Base-by-base conservation (phyloP, 1,140 invertebrate species). In the Melanaphis sacchari region DNA sequence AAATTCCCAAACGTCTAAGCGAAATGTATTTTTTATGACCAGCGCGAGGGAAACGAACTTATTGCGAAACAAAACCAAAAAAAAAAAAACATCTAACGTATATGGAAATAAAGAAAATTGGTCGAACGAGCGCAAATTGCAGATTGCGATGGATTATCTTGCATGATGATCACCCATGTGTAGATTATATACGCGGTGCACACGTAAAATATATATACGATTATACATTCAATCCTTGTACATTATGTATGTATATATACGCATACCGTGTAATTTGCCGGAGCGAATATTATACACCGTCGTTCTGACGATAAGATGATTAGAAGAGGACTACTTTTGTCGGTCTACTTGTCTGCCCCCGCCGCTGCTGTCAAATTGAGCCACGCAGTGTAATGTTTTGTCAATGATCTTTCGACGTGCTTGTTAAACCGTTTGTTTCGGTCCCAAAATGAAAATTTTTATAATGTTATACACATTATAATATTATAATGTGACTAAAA, bases 401-500 rank as follows among this genome's bases (percentile, higher is more conserved):
- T 91, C 90, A 91, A 91, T 81, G 90, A 43, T 91, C 90, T 91
- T 91, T 91, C 90, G 90, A 76, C 41, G 90, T 91, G 90, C 90
- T 91, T 91, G 90, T 90, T 90, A 90, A 88, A 31, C 88, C 52
- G 88, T 90, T 90, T 40, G 88, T 90, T 90, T 90, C 88, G 88
- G 66, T 76, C n/a, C 31, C 7, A 36, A 89, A 89, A 38, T 43
- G 84, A 87, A 87, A 46, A 87, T 43, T 15, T 43, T 87, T 31
- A 87, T 87, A 76, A n/a, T 36, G 59, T n/a, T 76, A 76, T 76
- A 76, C 31, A 87, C 41, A 87, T n/a, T 43, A 46, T 87, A 84
- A 84, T 84, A 84, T 46, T 84, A 84, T 46, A 87, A 38, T 43
- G 9, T 46, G 41, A 31, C 59, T n/a, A 31, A 43, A 87, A 49